phyloP scores from a whole-genome alignment of 37 sponge, comb jelly and placozoan genomes.

The Ephydatia muelleri region DNA sequence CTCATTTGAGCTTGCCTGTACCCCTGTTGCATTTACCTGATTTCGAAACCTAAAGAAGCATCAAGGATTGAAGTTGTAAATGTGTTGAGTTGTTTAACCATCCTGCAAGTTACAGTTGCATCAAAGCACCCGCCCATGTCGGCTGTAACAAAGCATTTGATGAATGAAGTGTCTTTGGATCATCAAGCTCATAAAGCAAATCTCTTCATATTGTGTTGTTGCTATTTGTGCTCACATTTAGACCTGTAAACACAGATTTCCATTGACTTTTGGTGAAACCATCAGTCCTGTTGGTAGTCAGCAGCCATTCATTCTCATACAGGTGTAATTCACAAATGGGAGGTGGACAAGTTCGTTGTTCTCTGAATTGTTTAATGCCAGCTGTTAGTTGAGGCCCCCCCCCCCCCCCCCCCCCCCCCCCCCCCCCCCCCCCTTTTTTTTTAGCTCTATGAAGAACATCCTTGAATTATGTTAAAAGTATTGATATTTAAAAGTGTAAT shows the following conservation, averaged over 20 bases:
- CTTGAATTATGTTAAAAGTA: no score
- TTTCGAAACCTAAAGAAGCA: slow-evolving; percentile 62
- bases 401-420: no score
- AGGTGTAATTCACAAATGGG: slow-evolving; percentile 56
- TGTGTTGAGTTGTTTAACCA: not conserved
- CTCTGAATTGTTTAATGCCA: no score
- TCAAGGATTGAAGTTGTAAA: not conserved
- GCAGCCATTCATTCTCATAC: not conserved
- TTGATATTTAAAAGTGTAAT: no score
- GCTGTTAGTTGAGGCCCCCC: no score
- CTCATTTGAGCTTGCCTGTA: not conserved
- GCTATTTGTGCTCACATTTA: no score
- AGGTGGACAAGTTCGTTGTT: slow-evolving; percentile 28
- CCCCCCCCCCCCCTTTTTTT: no score
- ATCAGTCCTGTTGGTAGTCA: not conserved
- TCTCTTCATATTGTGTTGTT: not conserved
- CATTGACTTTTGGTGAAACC: not conserved
- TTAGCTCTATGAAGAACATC: no score
- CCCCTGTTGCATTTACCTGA: slow-evolving; percentile 14
- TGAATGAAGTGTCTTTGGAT: not conserved
- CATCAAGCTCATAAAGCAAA: not conserved
- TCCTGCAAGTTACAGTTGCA: not conserved
- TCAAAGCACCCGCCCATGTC: not conserved
- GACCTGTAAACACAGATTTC: not conserved
- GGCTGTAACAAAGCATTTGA: not conserved